phyloP scores from a whole-genome alignment of 2,888 invertebrate species.

The Drosophila leonis region DNA sequence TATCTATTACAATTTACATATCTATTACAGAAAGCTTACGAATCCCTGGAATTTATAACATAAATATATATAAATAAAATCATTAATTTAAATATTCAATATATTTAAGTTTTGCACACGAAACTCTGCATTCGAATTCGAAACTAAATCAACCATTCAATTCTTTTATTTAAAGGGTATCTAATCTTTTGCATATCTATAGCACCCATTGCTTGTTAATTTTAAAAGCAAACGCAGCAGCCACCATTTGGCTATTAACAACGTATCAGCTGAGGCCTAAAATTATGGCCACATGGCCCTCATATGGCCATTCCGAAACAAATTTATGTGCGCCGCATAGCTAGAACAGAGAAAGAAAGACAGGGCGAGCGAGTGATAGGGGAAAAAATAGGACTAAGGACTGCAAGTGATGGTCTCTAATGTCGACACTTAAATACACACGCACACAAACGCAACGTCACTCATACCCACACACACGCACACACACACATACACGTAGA shows the following conservation, averaged over 20 bases:
- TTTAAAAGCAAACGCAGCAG: constrained; percentile 55
- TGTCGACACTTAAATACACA: constrained; percentile 68
- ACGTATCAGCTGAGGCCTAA: constrained; percentile 49
- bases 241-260: constrained; percentile 60
- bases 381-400: constrained; percentile 42
- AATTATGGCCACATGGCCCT: constrained; percentile 47
- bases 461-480: constrained; percentile 33
- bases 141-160: not conserved
- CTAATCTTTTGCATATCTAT: not conserved
- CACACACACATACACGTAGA: not conserved
- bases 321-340: constrained; percentile 60
- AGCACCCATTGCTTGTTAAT: constrained; percentile 47
- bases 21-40: no score
- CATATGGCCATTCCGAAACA: constrained; percentile 59
- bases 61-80: not conserved
- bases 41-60: no score
- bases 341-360: not conserved
- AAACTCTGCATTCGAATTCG: not conserved
- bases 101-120: not conserved
- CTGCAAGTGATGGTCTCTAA: constrained; percentile 71
- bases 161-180: constrained; percentile 18
- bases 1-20: no score
- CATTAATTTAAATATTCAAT: not conserved
- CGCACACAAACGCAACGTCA: constrained; percentile 26
- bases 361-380: not conserved